phyloP scores from a whole-genome alignment of 2,113 vertebrate species.

The rat (Rattus norvegicus) region DNA sequence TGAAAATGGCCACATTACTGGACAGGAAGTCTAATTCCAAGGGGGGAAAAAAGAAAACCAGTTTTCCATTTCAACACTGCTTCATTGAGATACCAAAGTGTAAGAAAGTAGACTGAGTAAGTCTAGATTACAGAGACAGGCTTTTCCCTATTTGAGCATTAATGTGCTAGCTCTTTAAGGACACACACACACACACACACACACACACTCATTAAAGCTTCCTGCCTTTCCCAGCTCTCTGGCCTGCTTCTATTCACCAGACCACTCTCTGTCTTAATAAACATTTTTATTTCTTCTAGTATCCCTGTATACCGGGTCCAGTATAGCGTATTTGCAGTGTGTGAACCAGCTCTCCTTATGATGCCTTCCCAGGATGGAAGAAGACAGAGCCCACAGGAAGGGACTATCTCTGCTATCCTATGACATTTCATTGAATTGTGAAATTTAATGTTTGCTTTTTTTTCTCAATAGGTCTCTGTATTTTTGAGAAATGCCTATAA shows the following conservation, averaged over 20 bases:
- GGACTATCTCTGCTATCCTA: neutral
- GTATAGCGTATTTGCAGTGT: neutral
- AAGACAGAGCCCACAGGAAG: neutral
- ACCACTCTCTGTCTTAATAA: neutral
- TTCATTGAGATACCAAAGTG: neutral
- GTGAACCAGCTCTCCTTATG: neutral
- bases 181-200: neutral
- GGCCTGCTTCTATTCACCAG: neutral
- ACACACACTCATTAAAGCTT: neutral
- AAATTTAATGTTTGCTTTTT: conserved; percentile 31
- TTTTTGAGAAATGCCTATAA: neutral
- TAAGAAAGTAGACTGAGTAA: conserved; percentile 68
- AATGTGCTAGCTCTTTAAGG: conserved; percentile 4
- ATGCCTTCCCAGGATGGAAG: neutral
- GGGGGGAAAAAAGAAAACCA: neutral
- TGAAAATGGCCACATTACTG: conserved; percentile 64
- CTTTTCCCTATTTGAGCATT: neutral
- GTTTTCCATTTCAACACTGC: conserved; percentile 66
- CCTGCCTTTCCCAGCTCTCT: neutral
- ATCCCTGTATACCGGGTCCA: too few species aligned
- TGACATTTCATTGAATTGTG: neutral
- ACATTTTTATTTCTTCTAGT: neutral
- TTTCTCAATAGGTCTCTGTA: neutral
- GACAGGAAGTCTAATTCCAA: conserved; percentile 81
- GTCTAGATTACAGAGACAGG: neutral